phyloP scores from a whole-genome alignment of 1,140 invertebrate genomes.

The Anastrepha obliqua region DNA sequence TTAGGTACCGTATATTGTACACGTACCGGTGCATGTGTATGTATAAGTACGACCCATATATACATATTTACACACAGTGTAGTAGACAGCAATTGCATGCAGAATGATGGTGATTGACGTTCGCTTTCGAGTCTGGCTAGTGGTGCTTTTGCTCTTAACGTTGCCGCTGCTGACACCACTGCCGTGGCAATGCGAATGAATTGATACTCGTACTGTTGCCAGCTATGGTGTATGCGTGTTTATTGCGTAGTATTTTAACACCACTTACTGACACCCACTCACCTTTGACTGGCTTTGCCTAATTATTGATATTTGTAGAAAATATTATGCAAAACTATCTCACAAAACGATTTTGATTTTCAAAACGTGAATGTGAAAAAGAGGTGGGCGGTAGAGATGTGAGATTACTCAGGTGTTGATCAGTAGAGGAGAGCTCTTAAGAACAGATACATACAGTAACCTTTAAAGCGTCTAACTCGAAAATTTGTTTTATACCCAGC shows the following conservation, averaged over 20 bases:
- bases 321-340: slow-evolving; percentile 18
- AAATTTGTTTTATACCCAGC: no score
- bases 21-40: not conserved
- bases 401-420: not conserved
- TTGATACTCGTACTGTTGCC: not conserved
- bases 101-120: slow-evolving; percentile 21
- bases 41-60: not conserved
- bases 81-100: not conserved
- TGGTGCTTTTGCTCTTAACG: slow-evolving; percentile 18
- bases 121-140: not conserved
- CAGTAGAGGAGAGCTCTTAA: no score
- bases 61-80: not conserved
- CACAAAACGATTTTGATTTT: not conserved
- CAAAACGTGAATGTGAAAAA: not conserved
- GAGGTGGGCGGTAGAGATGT: not conserved
- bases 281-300: not conserved
- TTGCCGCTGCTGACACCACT: not conserved
- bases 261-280: slow-evolving; percentile 45
- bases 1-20: not conserved
- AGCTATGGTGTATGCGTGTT: not conserved
- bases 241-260: slow-evolving; percentile 36
- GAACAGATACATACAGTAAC: no score
- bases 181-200: not conserved
- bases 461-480: no score
- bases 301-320: slow-evolving; percentile 43